Evolutionary conservation across 2,888 invertebrate genomes (phyloP).

Genomic region (Ptycholaimellus sp.): DNA sequence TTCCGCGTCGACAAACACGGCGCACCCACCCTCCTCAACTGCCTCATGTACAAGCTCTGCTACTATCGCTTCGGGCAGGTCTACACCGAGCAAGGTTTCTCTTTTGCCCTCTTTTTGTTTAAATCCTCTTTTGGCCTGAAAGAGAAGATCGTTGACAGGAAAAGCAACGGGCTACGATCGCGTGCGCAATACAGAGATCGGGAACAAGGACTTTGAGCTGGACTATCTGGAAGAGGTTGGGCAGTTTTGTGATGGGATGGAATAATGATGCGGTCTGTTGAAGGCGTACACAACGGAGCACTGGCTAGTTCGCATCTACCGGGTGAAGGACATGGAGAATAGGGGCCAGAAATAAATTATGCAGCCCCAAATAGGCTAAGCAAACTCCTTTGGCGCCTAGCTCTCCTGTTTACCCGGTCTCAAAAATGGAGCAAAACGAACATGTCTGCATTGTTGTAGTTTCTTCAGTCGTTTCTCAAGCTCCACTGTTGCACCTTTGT

Average conservation of each 20-base stretch:
- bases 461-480: too few relatives aligned
- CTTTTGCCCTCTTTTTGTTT: neutral
- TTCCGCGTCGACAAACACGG: constrained; percentile 86
- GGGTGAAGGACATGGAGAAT: constrained; percentile 44
- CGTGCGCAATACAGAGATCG: constrained; percentile 85
- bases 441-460: too few relatives aligned
- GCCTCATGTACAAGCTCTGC: constrained; percentile 98
- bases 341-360: constrained; percentile 8
- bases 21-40: constrained; percentile 67
- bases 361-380: too few relatives aligned
- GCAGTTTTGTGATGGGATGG: too few relatives aligned
- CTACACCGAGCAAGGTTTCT: constrained; percentile 11
- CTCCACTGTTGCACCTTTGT: too few relatives aligned
- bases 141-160: constrained; percentile 38
- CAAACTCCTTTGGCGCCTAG: too few relatives aligned
- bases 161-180: constrained; percentile 87
- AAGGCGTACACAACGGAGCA: constrained; percentile 96
- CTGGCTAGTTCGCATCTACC: constrained; percentile 92
- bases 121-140: constrained; percentile 6
- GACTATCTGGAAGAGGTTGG: constrained; percentile 84
- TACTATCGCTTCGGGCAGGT: constrained; percentile 51
- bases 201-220: constrained; percentile 88
- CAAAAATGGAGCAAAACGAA: too few relatives aligned
- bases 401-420: too few relatives aligned
- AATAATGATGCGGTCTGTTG: too few relatives aligned